A percentile compares a stretch with the other conserved stretches of the same genome.
phyloP scores from a whole-genome alignment of 2,888 invertebrate species.

The Polyploca ridens region DNA sequence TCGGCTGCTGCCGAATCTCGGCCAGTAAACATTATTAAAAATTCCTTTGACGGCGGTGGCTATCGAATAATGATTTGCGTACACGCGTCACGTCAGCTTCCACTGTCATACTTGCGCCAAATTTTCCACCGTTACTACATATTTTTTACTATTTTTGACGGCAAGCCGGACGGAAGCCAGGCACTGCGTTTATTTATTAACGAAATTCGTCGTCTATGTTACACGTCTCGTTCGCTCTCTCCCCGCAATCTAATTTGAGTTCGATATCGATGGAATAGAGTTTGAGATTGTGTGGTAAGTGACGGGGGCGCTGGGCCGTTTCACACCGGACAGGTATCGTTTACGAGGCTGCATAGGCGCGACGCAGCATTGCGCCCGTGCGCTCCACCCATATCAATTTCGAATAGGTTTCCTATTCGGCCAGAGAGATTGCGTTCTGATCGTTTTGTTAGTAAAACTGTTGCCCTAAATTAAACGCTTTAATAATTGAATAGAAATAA shows the following conservation, averaged over 20 bases:
- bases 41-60: conserved; percentile 76
- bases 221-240: conserved; percentile 52
- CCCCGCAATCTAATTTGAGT: conserved; percentile 38
- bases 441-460: conserved; percentile 82
- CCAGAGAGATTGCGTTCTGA: conserved; percentile 79
- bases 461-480: conserved; percentile 82
- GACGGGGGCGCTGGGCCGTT: conserved; percentile 49
- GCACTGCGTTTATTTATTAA: conserved; percentile 83
- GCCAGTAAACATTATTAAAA: conserved; percentile 76
- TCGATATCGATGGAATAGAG: conserved; percentile 49
- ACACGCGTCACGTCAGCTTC: conserved; percentile 62
- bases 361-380: conserved; percentile 70
- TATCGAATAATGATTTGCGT: conserved; percentile 79
- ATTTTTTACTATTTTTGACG: conserved; percentile 74
- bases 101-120: conserved; percentile 81
- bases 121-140: conserved; percentile 60
- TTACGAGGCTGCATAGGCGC: conserved; percentile 80
- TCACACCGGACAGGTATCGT: conserved; percentile 56
- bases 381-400: conserved; percentile 84
- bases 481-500: conserved; percentile 82
- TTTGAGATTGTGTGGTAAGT: conserved; percentile 36
- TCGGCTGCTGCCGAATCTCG: conserved; percentile 62
- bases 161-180: conserved; percentile 68
- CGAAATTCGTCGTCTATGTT: conserved; percentile 79
- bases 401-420: conserved; percentile 82